Conservation (phyloP, 2,888 invertebrate genomes). For the Drosophila fulvimacula region DNA sequence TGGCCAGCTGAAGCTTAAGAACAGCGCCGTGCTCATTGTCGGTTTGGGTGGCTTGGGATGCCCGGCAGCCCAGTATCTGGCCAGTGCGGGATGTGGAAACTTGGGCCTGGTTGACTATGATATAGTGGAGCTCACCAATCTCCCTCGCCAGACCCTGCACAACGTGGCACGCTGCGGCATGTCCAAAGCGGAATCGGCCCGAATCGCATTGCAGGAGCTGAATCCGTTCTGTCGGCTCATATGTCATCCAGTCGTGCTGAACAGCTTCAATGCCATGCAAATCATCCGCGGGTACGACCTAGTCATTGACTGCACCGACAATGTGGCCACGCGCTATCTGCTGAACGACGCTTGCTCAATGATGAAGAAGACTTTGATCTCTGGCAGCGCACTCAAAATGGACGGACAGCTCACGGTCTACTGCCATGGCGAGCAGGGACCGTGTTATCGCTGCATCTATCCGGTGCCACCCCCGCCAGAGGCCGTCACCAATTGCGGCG, state of each 20-base stretch:
- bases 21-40: constrained; percentile 93
- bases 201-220: constrained; percentile 86
- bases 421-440: constrained; percentile 89
- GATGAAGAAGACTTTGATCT: constrained; percentile 92
- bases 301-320: constrained; percentile 97
- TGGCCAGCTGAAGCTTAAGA: constrained; percentile 92
- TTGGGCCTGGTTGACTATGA: constrained; percentile 98
- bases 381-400: constrained; percentile 97
- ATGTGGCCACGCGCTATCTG: constrained; percentile 97
- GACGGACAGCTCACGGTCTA: constrained; percentile 98
- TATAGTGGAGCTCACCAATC: constrained; percentile 94
- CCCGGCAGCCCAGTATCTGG: constrained; percentile 95
- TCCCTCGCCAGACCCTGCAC: constrained; percentile 97
- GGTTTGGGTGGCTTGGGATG: constrained; percentile 99
- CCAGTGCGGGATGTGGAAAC: constrained; percentile 93
- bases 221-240: constrained; percentile 90
- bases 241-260: constrained; percentile 88
- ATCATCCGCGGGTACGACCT: constrained; percentile 90
- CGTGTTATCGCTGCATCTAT: constrained; percentile 98
- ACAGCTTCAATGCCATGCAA: constrained; percentile 88
- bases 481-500: constrained; percentile 96
- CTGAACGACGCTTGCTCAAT: constrained; percentile 97
- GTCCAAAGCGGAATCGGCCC: constrained; percentile 92
- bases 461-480: constrained; percentile 95
- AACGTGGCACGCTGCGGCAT: constrained; percentile 88